Percentiles rank a stretch among this genome's conserved stretches.
Evolutionary conservation across 2,888 invertebrate species (phyloP).

Genomic region (Drosophila colorata): DNA sequence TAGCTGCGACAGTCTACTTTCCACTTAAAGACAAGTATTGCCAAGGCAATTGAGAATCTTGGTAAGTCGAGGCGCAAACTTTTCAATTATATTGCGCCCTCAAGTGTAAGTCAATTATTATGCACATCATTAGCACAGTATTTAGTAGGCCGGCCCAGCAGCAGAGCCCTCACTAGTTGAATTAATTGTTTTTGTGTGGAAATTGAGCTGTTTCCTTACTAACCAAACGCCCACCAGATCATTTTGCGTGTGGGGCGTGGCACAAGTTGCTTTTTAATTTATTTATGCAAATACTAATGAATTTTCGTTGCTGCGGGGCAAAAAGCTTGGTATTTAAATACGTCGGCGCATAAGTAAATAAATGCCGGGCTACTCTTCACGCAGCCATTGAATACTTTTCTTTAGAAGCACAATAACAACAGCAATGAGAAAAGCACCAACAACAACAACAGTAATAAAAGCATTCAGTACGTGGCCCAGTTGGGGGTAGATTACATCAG

Average conservation of each 20-base stretch:
- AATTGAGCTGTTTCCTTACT: slow-evolving; percentile 67
- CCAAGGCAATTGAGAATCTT: slow-evolving; percentile 22
- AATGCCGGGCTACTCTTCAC: slow-evolving; percentile 21
- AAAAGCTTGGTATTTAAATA: slow-evolving; percentile 42
- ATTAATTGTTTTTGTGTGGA: slow-evolving; percentile 64
- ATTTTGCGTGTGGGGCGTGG: slow-evolving; percentile 6
- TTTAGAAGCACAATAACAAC: slow-evolving; percentile 18
- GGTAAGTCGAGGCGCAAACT: slow-evolving; percentile 25
- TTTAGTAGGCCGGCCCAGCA: slow-evolving; percentile 41
- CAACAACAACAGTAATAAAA: slow-evolving; percentile 22
- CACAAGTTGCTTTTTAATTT: slow-evolving; percentile 62
- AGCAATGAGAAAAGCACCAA: slow-evolving; percentile 1
- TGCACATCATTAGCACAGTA: slow-evolving; percentile 75
- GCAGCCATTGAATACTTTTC: slow-evolving; percentile 21
- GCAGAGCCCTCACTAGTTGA: slow-evolving; percentile 41
- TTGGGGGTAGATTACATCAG: slow-evolving; percentile 34
- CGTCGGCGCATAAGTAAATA: slow-evolving; percentile 49
- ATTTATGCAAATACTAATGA: slow-evolving; percentile 68
- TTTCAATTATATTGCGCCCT: slow-evolving; percentile 56
- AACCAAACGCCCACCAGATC: slow-evolving; percentile 36
- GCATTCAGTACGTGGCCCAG: slow-evolving; percentile 43
- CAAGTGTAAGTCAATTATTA: slow-evolving; percentile 67
- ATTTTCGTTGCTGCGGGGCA: slow-evolving; percentile 38
- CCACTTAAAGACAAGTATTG: background rate
- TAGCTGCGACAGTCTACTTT: background rate